A percentile compares a stretch with the other conserved stretches of the same genome.
These are phyloP conservation scores for Plodia interpunctella DNA, from an alignment of 1,140 invertebrate species.

Conservation along the genomic window DNA sequence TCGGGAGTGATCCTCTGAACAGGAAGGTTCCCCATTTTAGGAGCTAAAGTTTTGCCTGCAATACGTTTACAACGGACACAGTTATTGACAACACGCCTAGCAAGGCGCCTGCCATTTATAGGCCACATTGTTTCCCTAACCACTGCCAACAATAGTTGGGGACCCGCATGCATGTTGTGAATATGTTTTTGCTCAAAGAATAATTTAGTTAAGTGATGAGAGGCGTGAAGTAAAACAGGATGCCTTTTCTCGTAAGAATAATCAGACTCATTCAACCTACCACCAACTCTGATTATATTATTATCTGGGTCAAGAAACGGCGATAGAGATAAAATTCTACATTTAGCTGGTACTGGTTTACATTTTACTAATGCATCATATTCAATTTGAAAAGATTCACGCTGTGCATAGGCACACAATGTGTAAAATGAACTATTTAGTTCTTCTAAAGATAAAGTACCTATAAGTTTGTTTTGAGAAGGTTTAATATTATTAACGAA, in stretches of 20 bases:
- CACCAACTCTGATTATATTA: constrained; percentile 47
- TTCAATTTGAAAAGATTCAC: constrained; percentile 11
- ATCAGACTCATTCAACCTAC: constrained; percentile 37
- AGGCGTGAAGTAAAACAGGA: constrained; percentile 51
- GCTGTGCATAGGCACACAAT: constrained; percentile 2
- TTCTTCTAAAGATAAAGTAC: constrained; percentile 7
- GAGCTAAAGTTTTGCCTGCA: not conserved
- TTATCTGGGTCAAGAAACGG: constrained; percentile 24
- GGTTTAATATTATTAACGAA: constrained; percentile 22
- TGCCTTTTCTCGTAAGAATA: constrained; percentile 43
- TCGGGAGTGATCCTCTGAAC: not conserved
- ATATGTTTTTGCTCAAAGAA: constrained; percentile 42
- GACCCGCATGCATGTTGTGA: constrained; percentile 41
- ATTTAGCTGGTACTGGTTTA: constrained; percentile 11
- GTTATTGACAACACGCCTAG: constrained; percentile 15
- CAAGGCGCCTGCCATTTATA: constrained; percentile 27
- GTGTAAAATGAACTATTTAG: constrained; percentile 2
- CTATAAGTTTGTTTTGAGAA: constrained; percentile 13
- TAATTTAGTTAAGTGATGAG: constrained; percentile 37
- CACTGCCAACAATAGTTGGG: constrained; percentile 29
- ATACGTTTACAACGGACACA: constrained; percentile 4
- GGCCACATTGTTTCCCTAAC: constrained; percentile 34
- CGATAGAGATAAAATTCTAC: constrained; percentile 11
- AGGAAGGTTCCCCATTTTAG: constrained; percentile 10
- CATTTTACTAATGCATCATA: not conserved